These are phyloP conservation scores for Neogobius melanostomus DNA, from an alignment of 2,113 vertebrate genomes.

Conservation along the genomic window DNA sequence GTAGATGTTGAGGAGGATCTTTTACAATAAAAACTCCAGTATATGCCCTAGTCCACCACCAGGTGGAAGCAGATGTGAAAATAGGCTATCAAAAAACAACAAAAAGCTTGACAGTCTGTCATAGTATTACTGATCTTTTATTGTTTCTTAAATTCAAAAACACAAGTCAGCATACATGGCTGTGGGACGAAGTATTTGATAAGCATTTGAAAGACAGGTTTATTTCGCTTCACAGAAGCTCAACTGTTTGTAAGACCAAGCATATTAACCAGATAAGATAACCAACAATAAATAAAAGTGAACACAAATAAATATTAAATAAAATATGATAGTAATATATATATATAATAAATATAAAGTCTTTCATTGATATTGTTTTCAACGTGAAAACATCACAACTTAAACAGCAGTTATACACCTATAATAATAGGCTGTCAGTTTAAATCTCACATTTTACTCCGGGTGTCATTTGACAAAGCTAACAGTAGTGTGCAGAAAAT, in stretches of 20 bases:
- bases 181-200: background rate
- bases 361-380: slow-evolving; percentile 19
- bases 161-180: too few species aligned
- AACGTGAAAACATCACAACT: slow-evolving; percentile 11
- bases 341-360: slow-evolving; percentile 22
- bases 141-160: too few species aligned
- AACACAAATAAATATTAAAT: slow-evolving; percentile 24
- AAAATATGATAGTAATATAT: slow-evolving; percentile 10
- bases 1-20: background rate
- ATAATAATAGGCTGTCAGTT: slow-evolving; percentile 17
- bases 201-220: slow-evolving; percentile 8
- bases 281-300: background rate
- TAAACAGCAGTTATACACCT: background rate
- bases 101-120: too few species aligned
- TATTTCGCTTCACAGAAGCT: slow-evolving; percentile 58
- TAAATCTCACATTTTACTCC: background rate
- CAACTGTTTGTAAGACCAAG: background rate
- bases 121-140: too few species aligned
- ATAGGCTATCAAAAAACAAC: too few species aligned
- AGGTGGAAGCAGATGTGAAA: background rate
- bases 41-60: background rate
- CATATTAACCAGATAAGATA: background rate
- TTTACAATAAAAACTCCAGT: background rate
- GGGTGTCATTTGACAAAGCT: background rate
- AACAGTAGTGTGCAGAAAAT: background rate